Conservation (phyloP, 1,140 invertebrate genomes). For the Lineus longissimus region DNA sequence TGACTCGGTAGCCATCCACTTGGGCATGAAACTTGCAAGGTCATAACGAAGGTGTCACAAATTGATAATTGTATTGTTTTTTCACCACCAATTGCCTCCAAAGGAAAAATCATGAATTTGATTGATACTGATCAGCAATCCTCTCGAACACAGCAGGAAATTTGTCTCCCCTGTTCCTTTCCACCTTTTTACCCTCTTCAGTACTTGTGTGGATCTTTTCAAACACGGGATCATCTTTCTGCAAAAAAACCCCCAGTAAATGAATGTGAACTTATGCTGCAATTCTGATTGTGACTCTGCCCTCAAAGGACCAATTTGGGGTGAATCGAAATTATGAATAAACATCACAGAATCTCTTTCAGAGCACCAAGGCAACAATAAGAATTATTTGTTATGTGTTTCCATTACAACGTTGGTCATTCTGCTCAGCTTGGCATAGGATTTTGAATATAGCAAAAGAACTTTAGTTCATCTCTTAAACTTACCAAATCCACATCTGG, state of each 20-base stretch:
- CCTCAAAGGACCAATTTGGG: too few species aligned
- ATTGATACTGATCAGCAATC: slow-evolving; percentile 56
- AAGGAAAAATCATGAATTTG: too few species aligned
- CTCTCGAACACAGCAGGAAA: slow-evolving; percentile 80
- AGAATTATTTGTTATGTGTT: too few species aligned
- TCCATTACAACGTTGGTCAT: too few species aligned
- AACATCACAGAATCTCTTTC: background rate
- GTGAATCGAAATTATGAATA: background rate
- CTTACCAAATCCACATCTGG: slow-evolving; percentile 71
- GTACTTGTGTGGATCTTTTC: slow-evolving; percentile 86
- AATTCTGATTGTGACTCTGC: background rate
- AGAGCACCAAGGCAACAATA: too few species aligned
- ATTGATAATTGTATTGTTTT: too few species aligned
- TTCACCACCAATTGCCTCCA: too few species aligned
- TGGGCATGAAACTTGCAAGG: too few species aligned
- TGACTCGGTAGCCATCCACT: too few species aligned
- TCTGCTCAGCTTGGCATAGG: too few species aligned
- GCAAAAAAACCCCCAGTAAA: too few species aligned
- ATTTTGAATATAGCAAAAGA: background rate
- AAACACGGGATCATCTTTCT: slow-evolving; percentile 79
- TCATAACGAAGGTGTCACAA: too few species aligned
- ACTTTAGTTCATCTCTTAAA: slow-evolving; percentile 9
- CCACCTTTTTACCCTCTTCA: slow-evolving; percentile 98
- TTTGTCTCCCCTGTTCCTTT: slow-evolving; percentile 90
- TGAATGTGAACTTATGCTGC: background rate